These are phyloP conservation scores for Muscicapa striata DNA, from an alignment of 2,797 vertebrate species.

Conservation along the genomic window DNA sequence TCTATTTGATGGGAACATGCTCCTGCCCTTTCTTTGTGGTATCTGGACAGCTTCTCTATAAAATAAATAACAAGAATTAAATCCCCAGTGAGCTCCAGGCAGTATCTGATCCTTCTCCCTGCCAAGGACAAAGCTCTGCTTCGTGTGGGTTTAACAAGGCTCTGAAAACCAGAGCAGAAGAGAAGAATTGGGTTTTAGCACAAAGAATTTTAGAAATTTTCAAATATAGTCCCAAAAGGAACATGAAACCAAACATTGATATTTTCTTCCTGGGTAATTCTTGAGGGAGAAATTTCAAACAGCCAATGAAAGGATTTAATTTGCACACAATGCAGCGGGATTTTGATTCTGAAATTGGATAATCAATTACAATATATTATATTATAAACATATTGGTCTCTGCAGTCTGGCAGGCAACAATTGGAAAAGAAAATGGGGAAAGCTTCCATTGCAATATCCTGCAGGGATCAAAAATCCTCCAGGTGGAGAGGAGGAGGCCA, in stretches of 20 bases:
- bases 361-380: slow-evolving; percentile 30
- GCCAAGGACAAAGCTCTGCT: slow-evolving; percentile 32
- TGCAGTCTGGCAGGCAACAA: background rate
- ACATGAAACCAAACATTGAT: slow-evolving; percentile 6
- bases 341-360: slow-evolving; percentile 30
- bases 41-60: background rate
- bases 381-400: background rate
- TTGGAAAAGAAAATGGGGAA: background rate
- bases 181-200: background rate
- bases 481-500: background rate
- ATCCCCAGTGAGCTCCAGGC: slow-evolving; percentile 41
- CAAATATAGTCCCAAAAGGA: background rate
- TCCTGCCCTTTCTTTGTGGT: slow-evolving; percentile 25
- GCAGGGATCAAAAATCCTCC: background rate
- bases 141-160: background rate
- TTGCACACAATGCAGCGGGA: background rate
- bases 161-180: background rate
- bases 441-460: background rate
- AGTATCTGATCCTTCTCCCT: slow-evolving; percentile 23
- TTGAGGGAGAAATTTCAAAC: background rate
- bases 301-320: slow-evolving; percentile 52
- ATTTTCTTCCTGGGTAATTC: slow-evolving; percentile 20
- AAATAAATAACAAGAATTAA: slow-evolving; percentile 56
- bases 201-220: slow-evolving; percentile 15
- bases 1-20: background rate